Base-by-base conservation (phyloP, 2,888 invertebrate species). In the Lepas anatifera region DNA sequence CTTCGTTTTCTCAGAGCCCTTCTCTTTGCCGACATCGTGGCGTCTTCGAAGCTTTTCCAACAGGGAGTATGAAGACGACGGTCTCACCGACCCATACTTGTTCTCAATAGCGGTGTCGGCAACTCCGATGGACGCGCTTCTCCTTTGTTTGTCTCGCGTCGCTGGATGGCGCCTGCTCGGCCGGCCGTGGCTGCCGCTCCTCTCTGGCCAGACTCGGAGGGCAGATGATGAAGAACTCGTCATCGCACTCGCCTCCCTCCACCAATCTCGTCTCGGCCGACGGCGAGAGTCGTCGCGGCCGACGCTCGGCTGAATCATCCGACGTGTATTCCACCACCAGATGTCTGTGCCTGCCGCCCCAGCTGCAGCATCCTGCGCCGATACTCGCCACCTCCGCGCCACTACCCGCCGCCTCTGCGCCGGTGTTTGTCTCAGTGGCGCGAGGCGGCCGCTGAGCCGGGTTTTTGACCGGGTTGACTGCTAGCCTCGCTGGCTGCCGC, bases 221-320 rank as follows among this genome's bases (percentile, higher is more conserved):
- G 35, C 58, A 58, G 58, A 58, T 35, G 58, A 58, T 22, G 58
- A 58, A 32, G 58, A 58, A 58, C 58, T 58, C 58, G 35, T 58
- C 58, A 22, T 58, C 58, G 22, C 18, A 25, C 11, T 25, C 16
- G 22, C 58, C 32, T 32, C 35, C 58, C 22, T 32, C 32, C 18
- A 58, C 22, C 2, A 58, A 22, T 8, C 58, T 18, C 35, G 58
- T 35, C 58, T 58, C 58, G 32, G 58, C 35, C 22, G 58, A 35
- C 22, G 58, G 58, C 32, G 58, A 58, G 58, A 58, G 58, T 1
- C 32, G 58, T 7, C 58, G 58, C 35, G 58, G 58, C 35, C 58
- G 58, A 18, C 58, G 58, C 32, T 58, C 58, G 22, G 58, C 32
- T 18, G 58, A 58, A 16, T 58, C 32, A 10, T 58, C 58, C 32